phyloP scores from a whole-genome alignment of 2,888 invertebrate species.

The Chydorus sphaericus region DNA sequence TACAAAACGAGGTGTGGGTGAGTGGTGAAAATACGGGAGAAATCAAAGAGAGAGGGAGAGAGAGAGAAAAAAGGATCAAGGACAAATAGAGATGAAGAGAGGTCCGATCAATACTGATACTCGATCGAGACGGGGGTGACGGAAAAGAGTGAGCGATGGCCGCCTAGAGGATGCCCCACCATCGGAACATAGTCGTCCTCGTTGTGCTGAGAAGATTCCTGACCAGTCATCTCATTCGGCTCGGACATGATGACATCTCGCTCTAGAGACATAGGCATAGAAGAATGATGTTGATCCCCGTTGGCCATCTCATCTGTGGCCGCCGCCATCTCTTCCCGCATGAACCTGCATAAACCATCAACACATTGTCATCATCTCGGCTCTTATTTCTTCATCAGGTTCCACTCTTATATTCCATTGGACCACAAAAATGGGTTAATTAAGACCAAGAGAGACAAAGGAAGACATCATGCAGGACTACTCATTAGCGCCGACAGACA shows the following conservation, averaged over 20 bases:
- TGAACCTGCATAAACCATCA: too few relatives aligned
- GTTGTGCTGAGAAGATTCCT: not conserved
- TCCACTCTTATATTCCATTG: too few relatives aligned
- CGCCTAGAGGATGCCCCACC: not conserved
- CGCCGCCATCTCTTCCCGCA: not conserved
- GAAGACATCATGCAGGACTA: not conserved
- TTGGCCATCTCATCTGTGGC: not conserved
- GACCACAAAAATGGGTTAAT: too few relatives aligned
- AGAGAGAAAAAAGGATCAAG: not conserved
- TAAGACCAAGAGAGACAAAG: not conserved
- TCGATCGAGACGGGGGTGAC: constrained; percentile 2
- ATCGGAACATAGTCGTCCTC: not conserved
- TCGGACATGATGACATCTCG: constrained; percentile 3
- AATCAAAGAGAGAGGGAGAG: not conserved
- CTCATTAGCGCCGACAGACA: not conserved
- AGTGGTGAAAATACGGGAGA: not conserved
- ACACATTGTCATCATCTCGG: too few relatives aligned
- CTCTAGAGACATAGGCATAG: not conserved
- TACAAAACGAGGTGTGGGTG: too few relatives aligned
- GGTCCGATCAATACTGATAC: not conserved
- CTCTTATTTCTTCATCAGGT: too few relatives aligned
- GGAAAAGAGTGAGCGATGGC: not conserved
- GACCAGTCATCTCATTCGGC: too few relatives aligned
- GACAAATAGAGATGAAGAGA: not conserved
- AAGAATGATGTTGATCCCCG: not conserved